Evolutionary conservation across 2,888 invertebrate species (phyloP).

Genomic region (Rhaphigaster nebulosa): DNA sequence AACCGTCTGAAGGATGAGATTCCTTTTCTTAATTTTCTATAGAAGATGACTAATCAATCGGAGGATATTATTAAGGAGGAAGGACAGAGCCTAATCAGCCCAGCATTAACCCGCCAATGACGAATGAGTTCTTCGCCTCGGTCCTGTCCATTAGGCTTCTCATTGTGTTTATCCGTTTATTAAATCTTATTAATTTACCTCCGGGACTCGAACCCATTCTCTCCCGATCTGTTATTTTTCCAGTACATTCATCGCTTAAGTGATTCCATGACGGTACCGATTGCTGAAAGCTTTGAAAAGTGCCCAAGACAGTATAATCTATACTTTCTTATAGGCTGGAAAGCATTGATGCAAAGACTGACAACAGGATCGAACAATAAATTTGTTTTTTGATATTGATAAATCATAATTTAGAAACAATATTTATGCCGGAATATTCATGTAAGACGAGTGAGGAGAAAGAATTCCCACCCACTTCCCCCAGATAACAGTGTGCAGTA

Average conservation of each 20-base stretch:
- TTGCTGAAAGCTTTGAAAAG: constrained; percentile 3
- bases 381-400: too few species aligned
- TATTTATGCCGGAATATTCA: too few species aligned
- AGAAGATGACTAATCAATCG: constrained; percentile 58
- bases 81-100: constrained; percentile 54
- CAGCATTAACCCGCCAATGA: constrained; percentile 40
- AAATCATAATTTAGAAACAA: too few species aligned
- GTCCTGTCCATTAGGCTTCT: neutral
- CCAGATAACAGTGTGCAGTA: too few species aligned
- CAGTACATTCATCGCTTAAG: neutral
- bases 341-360: neutral
- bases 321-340: neutral
- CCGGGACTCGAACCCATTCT: constrained; percentile 1
- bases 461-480: too few species aligned
- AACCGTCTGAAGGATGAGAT: neutral
- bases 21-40: constrained; percentile 57
- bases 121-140: constrained; percentile 4
- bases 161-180: constrained; percentile 49
- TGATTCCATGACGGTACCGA: constrained; percentile 21
- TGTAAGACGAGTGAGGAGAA: too few species aligned
- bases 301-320: neutral
- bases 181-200: constrained; percentile 43
- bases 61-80: constrained; percentile 50
- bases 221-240: neutral
- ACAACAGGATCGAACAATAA: too few species aligned